These are phyloP conservation scores for Limnephilus rhombicus DNA, from an alignment of 2,888 invertebrate species.

Conservation along the genomic window DNA sequence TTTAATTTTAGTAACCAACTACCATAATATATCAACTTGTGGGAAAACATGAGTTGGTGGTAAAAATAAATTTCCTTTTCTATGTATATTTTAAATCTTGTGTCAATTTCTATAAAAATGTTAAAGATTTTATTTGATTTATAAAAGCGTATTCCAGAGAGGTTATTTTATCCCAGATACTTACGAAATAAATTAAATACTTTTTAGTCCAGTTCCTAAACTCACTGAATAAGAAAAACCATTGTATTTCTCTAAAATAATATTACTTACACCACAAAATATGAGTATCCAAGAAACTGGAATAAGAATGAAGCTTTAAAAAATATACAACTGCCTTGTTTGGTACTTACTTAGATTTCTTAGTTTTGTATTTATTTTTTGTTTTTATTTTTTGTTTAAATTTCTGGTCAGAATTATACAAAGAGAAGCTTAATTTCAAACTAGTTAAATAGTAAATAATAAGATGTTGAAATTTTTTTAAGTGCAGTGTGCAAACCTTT, in stretches of 20 bases:
- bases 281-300: not conserved
- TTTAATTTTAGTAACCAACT: no score
- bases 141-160: not conserved
- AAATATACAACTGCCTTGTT: not conserved
- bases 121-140: not conserved
- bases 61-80: not conserved
- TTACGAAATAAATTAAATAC: not conserved
- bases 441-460: not conserved
- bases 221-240: not conserved
- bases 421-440: not conserved
- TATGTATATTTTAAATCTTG: not conserved
- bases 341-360: not conserved
- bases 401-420: not conserved
- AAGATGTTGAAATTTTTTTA: no score
- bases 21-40: not conserved
- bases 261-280: no score
- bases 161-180: no score
- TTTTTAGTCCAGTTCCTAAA: not conserved
- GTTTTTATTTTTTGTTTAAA: not conserved
- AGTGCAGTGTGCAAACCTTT: no score
- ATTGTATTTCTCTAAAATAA: not conserved
- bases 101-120: not conserved
- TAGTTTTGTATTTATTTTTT: not conserved
- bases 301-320: not conserved
- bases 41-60: not conserved